These are phyloP conservation scores for Macrophya annulata DNA, from an alignment of 2,888 invertebrate species.

Conservation along the genomic window DNA sequence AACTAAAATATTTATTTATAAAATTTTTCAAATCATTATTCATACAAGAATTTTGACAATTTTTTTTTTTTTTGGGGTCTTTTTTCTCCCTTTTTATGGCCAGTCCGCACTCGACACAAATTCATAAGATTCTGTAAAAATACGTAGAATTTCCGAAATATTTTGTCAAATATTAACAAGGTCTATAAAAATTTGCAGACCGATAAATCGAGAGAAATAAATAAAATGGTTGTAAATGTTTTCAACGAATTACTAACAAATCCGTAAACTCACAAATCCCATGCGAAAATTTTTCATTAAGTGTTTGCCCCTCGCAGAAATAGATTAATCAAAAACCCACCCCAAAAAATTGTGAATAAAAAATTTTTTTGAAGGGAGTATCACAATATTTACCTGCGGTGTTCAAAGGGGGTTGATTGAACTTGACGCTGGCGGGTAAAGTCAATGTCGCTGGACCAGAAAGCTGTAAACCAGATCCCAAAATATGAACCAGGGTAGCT, in stretches of 20 bases:
- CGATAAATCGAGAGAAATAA: not conserved
- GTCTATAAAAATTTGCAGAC: not conserved
- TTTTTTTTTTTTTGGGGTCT: not conserved
- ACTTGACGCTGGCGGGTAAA: conserved; percentile 70
- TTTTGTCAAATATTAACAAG: not conserved
- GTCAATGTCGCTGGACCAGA: conserved; percentile 77
- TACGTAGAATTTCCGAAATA: not conserved
- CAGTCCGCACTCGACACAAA: not conserved
- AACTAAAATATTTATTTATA: not conserved
- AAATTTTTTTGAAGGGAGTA: not conserved
- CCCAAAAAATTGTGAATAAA: not conserved
- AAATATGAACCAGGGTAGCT: conserved; percentile 84
- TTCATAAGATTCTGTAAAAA: not conserved
- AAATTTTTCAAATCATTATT: not conserved
- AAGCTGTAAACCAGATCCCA: conserved; percentile 89
- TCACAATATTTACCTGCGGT: conserved; percentile 68
- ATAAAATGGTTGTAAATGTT: not conserved
- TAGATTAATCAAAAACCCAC: not conserved
- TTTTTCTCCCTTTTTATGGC: not conserved
- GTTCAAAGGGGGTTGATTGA: conserved; percentile 71
- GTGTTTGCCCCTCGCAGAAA: not conserved
- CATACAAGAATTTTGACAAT: not conserved
- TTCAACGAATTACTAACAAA: not conserved
- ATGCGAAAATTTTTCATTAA: not conserved
- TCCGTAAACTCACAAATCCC: not conserved